Evolutionary conservation across 2,888 invertebrate genomes (phyloP), one percentile per base, ranked within the genome.

Genomic region (Sarcophaga rosellei): DNA sequence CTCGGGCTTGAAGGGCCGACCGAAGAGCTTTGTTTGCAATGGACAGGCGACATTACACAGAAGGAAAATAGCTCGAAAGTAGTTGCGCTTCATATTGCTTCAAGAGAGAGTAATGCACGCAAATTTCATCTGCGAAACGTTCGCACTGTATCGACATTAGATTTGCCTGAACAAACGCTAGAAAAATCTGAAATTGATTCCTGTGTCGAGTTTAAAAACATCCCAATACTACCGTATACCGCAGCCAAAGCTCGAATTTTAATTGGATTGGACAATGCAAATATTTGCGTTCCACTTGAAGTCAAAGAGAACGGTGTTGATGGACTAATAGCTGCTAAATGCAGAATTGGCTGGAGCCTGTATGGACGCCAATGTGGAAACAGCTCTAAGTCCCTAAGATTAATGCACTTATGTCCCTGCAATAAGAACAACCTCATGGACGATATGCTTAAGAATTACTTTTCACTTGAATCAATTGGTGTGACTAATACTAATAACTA

Each of bases 41-140:
- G 73, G 15, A 81, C 35, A 35, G 78, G 84, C n/a, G 87, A 87
- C 12, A 87, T 88, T 62, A 87, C 84, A 8, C 85, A 88, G 70
- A 84, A 53, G 15, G 47, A 1, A 47, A 15, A 15, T 20, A 61
- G 15, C 15, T 47, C 47, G 15, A 47, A 15, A 47, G 1, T 47
- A 47, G 47, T 15, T 15, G 15, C 47, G 11, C 47, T 47, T 15
- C 53, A 53, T 8, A 53, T 53, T 53, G 53, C 17, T 53, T 53
- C 53, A 53, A 53, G 53, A 3, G 53, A 53, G 53, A 15, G 15
- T 15, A 53, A 53, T 53, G 53, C 2, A 4, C 15, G 4, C 4
- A 53, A 53, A 53, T 15, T 12, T 53, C 10, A 4, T 53, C 17
- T 53, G 12, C 4, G 53, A 81, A 53, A 53, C 53, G 53, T 53